Conservation (phyloP, 1,140 invertebrate genomes). For the Hermetia illucens region DNA sequence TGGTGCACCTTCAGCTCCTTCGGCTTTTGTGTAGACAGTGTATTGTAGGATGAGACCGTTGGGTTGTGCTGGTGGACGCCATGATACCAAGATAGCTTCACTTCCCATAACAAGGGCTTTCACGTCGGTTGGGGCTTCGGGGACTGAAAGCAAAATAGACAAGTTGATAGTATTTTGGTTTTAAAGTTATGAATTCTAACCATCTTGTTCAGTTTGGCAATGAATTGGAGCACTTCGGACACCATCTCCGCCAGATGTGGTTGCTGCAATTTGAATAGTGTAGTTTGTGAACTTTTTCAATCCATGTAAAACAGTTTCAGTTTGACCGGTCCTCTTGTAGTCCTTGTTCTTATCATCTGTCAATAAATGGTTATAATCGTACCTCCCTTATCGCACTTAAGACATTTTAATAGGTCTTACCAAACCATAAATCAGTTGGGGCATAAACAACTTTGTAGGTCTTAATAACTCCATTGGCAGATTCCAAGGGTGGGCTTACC, state of each 20-base stretch:
- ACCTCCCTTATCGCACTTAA: neutral
- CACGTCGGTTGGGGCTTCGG: constrained; percentile 79
- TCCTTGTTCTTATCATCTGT: constrained; percentile 81
- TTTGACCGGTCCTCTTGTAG: constrained; percentile 79
- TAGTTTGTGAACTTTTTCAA: constrained; percentile 95
- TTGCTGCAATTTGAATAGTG: constrained; percentile 90
- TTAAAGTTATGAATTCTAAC: constrained; percentile 35
- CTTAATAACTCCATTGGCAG: constrained; percentile 88
- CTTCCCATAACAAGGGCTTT: constrained; percentile 85
- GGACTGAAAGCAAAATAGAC: constrained; percentile 45
- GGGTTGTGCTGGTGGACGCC: constrained; percentile 80
- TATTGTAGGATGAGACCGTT: constrained; percentile 90
- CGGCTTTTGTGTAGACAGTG: constrained; percentile 77
- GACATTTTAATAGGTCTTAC: constrained; percentile 39
- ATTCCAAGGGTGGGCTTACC: constrained; percentile 76
- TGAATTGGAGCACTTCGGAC: constrained; percentile 80
- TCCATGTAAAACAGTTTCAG: constrained; percentile 82
- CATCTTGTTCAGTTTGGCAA: constrained; percentile 90
- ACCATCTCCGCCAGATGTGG: constrained; percentile 90
- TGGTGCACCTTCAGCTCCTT: constrained; percentile 48
- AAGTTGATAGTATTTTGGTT: neutral
- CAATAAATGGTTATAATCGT: neutral
- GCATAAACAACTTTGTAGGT: constrained; percentile 94
- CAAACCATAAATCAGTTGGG: constrained; percentile 80
- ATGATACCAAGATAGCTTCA: constrained; percentile 83